phyloP scores from a whole-genome alignment of 2,888 invertebrate genomes.

The Peribatodes rhomboidaria region DNA sequence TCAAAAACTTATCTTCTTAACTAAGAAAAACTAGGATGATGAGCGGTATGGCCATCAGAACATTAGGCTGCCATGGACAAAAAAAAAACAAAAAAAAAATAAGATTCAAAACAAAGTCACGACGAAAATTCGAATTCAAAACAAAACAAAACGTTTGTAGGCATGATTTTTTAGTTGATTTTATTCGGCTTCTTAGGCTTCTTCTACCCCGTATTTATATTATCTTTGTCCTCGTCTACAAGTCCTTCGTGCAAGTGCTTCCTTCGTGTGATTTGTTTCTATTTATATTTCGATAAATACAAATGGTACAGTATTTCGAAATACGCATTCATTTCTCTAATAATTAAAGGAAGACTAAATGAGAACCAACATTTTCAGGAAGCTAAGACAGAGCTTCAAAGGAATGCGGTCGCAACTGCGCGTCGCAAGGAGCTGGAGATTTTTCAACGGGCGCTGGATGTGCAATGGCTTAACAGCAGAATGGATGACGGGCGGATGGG shows the following conservation, averaged over 20 bases:
- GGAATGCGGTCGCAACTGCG: constrained; percentile 62
- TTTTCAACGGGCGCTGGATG: constrained; percentile 71
- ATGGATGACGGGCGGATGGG: constrained; percentile 81
- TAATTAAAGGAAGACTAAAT: not conserved
- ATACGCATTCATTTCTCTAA: not conserved
- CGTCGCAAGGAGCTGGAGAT: constrained; percentile 67
- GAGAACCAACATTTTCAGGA: constrained; percentile 57
- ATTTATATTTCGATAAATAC: not conserved
- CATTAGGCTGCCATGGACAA: not conserved
- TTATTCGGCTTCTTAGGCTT: too few species aligned
- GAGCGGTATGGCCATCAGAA: too few species aligned
- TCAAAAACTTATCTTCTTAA: too few species aligned
- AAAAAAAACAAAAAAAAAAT: too few species aligned
- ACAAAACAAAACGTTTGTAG: not conserved
- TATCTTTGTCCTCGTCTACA: too few species aligned
- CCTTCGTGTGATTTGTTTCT: not conserved
- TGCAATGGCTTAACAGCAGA: constrained; percentile 77
- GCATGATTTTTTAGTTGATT: too few species aligned
- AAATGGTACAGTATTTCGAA: not conserved
- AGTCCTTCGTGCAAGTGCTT: too few species aligned
- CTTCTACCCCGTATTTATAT: too few species aligned
- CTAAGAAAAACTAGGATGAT: too few species aligned
- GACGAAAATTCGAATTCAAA: not conserved
- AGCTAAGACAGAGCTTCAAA: constrained; percentile 70
- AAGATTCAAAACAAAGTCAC: not conserved